Evolutionary conservation across 2,888 invertebrate genomes (phyloP).

Genomic region (Phanerotoma sp.): DNA sequence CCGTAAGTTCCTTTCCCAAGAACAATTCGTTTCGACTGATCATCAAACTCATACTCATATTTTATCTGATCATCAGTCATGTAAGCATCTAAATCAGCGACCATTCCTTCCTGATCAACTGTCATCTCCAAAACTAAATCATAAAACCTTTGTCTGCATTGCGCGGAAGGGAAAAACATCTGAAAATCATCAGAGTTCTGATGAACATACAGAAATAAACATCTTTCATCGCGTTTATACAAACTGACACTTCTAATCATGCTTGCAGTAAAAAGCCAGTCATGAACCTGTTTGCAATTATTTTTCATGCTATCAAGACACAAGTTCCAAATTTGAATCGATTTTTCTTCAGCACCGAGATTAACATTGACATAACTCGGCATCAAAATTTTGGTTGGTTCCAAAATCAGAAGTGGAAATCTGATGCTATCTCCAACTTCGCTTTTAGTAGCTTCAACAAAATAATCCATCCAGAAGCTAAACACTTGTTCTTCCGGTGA

Average conservation of each 20-base stretch:
- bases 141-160: slow-evolving; percentile 81
- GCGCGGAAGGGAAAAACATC: slow-evolving; percentile 92
- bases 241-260: slow-evolving; percentile 88
- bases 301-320: slow-evolving; percentile 78
- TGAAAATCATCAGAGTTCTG: slow-evolving; percentile 99
- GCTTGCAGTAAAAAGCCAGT: slow-evolving; percentile 91
- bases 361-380: slow-evolving; percentile 96
- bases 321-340: slow-evolving; percentile 83
- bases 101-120: slow-evolving; percentile 78
- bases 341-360: slow-evolving; percentile 90
- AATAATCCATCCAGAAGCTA: slow-evolving; percentile 98
- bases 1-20: slow-evolving; percentile 97
- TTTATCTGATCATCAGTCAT: slow-evolving; percentile 74
- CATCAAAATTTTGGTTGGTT: slow-evolving; percentile 90
- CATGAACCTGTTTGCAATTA: slow-evolving; percentile 81
- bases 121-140: slow-evolving; percentile 85
- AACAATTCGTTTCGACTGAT: slow-evolving; percentile 79
- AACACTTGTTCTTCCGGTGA: slow-evolving; percentile 87
- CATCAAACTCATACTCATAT: slow-evolving; percentile 95
- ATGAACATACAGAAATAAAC: slow-evolving; percentile 95
- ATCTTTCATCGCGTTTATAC: slow-evolving; percentile 94
- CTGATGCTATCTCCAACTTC: slow-evolving; percentile 80
- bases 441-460: slow-evolving; percentile 87
- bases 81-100: slow-evolving; percentile 75
- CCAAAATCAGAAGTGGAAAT: slow-evolving; percentile 87